These are phyloP conservation scores for Cephus spinipes DNA, from an alignment of 2,888 invertebrate species.

Conservation along the genomic window DNA sequence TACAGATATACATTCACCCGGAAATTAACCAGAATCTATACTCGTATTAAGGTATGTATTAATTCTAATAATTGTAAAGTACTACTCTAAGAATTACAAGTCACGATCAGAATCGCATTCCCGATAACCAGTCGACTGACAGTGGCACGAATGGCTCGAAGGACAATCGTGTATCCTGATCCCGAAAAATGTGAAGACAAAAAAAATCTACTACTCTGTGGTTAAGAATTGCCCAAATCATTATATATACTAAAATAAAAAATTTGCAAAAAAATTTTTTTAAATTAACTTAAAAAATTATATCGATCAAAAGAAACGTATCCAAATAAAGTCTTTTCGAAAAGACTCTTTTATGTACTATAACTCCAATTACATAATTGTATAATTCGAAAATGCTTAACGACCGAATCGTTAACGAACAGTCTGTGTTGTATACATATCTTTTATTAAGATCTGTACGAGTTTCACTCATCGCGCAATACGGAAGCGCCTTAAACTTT, in stretches of 20 bases:
- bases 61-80: background rate
- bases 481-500: background rate
- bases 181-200: background rate
- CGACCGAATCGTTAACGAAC: background rate
- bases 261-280: background rate
- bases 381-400: slow-evolving; percentile 2
- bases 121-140: background rate
- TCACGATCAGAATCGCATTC: background rate
- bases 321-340: too few species aligned
- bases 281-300: background rate
- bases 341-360: background rate
- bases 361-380: background rate
- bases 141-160: background rate
- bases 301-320: too few species aligned
- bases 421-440: background rate
- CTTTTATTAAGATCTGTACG: background rate
- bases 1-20: background rate
- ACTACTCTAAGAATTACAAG: background rate
- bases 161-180: background rate
- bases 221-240: background rate
- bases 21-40: background rate
- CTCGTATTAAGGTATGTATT: background rate
- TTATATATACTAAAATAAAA: slow-evolving; percentile 1
- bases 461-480: background rate
- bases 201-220: background rate